Conservation (phyloP, 2,888 invertebrate genomes). For the Venusia cambrica region DNA sequence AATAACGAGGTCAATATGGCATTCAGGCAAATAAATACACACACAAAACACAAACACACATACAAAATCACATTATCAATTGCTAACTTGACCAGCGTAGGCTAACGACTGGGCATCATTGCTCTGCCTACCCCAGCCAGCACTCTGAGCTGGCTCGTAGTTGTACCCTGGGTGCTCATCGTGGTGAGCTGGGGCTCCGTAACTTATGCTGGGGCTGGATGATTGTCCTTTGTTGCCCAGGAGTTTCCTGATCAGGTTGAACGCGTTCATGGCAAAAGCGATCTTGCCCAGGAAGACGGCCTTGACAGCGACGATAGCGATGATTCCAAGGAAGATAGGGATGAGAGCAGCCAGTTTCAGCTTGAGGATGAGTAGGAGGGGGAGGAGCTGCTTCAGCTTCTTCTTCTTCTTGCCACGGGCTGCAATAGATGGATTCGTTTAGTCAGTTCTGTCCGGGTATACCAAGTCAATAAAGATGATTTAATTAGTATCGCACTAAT, state of each 20-base stretch:
- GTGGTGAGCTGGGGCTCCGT: constrained; percentile 80
- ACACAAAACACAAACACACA: constrained; percentile 49
- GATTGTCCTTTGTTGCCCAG: constrained; percentile 77
- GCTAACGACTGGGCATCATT: constrained; percentile 85
- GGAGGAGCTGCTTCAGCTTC: constrained; percentile 88
- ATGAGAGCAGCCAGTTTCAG: constrained; percentile 88
- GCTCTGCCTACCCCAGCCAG: constrained; percentile 83
- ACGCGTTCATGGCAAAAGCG: constrained; percentile 88
- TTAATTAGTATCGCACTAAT: too few relatives aligned
- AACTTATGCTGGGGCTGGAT: constrained; percentile 73
- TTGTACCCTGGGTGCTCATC: constrained; percentile 79
- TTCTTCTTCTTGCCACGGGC: constrained; percentile 91
- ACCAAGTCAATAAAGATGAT: too few relatives aligned
- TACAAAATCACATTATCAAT: constrained; percentile 40
- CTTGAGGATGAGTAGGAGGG: constrained; percentile 88
- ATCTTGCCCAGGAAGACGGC: constrained; percentile 92
- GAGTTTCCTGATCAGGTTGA: constrained; percentile 85
- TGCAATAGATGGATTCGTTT: too few relatives aligned
- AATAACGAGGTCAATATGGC: constrained; percentile 68
- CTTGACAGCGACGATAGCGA: constrained; percentile 91
- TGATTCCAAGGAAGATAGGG: constrained; percentile 86
- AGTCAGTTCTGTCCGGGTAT: too few relatives aligned
- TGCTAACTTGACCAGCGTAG: constrained; percentile 73
- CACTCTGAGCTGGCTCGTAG: constrained; percentile 71
- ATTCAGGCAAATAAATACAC: constrained; percentile 47